Percentiles rank a stretch among this genome's conserved stretches.
phyloP scores from a whole-genome alignment of 2,113 vertebrate species.

The Suricata suricatta region DNA sequence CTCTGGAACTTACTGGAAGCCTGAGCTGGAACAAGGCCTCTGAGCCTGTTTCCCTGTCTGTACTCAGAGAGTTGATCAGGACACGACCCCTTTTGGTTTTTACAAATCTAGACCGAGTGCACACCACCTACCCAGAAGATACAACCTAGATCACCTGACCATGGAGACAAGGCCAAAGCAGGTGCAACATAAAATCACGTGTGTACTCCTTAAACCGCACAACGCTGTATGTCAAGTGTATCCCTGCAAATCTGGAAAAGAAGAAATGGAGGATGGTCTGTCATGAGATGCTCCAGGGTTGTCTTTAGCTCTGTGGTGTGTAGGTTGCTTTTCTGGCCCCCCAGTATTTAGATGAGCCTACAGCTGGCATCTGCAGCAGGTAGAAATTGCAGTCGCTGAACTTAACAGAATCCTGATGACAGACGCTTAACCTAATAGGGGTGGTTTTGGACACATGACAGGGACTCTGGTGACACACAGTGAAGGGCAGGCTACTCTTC shows the following conservation, averaged over 20 bases:
- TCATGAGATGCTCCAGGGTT: neutral
- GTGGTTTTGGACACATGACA: neutral
- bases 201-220: neutral
- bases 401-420: neutral
- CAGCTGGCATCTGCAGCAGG: neutral
- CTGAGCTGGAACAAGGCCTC: neutral
- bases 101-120: neutral
- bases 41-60: neutral
- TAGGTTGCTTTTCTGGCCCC: neutral
- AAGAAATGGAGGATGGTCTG: neutral
- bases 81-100: neutral
- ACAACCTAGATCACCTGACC: neutral
- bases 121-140: neutral
- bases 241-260: neutral
- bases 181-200: neutral
- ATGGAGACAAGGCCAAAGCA: neutral
- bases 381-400: neutral
- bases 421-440: neutral
- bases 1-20: neutral
- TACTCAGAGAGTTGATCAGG: neutral
- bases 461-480: neutral
- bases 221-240: neutral
- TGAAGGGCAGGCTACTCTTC: neutral
- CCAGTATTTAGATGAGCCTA: neutral
- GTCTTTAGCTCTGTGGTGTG: neutral